Evolutionary conservation across 2,113 vertebrate species (phyloP).

Genomic region (Lates calcarifer): DNA sequence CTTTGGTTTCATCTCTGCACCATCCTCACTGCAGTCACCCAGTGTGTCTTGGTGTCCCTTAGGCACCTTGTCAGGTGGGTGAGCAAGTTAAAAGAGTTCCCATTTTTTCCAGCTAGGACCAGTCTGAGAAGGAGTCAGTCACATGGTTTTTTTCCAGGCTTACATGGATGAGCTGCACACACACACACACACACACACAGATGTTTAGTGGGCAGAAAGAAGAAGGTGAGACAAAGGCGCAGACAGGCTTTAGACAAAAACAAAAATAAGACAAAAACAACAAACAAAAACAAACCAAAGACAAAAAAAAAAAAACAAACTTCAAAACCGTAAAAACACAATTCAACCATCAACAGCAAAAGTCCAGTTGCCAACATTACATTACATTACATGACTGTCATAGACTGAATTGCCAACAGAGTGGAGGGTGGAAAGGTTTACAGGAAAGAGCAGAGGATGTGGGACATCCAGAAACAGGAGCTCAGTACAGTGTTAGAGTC

Average conservation of each 20-base stretch:
- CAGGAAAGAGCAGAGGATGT: slow-evolving; percentile 45
- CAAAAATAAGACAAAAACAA: slow-evolving; percentile 29
- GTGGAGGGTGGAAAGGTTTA: slow-evolving; percentile 39
- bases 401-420: slow-evolving; percentile 62
- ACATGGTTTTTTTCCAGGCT: slow-evolving; percentile 33
- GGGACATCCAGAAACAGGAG: slow-evolving; percentile 56
- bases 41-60: slow-evolving; percentile 43
- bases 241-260: slow-evolving; percentile 66
- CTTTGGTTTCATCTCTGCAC: slow-evolving; percentile 64
- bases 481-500: slow-evolving; percentile 48
- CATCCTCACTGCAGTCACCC: slow-evolving; percentile 29
- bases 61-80: slow-evolving; percentile 30
- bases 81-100: slow-evolving; percentile 14
- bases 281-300: slow-evolving; percentile 59
- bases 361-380: slow-evolving; percentile 79
- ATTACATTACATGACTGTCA: slow-evolving; percentile 63
- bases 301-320: slow-evolving; percentile 51
- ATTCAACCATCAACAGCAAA: slow-evolving; percentile 77
- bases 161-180: slow-evolving; percentile 48
- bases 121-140: slow-evolving; percentile 41
- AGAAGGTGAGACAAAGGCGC: slow-evolving; percentile 65
- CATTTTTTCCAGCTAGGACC: slow-evolving; percentile 34
- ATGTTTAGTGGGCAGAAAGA: slow-evolving; percentile 65
- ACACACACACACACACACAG: slow-evolving; percentile 53
- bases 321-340: slow-evolving; percentile 76